Base-by-base conservation (phyloP, 2,113 vertebrate species). In the Hiodon alosoides region DNA sequence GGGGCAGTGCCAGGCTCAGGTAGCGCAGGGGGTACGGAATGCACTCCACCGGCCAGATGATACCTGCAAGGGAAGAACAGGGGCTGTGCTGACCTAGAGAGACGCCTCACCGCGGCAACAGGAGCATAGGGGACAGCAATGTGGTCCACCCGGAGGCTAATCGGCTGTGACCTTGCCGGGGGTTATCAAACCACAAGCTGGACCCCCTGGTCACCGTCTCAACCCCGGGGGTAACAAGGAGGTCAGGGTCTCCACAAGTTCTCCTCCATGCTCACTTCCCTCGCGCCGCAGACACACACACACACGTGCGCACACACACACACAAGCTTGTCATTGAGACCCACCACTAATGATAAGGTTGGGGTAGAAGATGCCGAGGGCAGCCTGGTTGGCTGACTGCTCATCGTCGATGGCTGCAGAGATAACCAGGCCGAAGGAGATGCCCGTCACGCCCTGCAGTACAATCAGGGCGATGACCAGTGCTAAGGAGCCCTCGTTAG, bases 31-130 rank as follows among this genome's bases (percentile, higher is more conserved):
- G 89, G 81, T 91, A 93, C 0, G 90, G 90, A 79, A 92, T 91
- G 78, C 91, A 91, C 87, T 93, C 91, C 82, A 91, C 88, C 0
- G 91, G 91, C 90, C 91, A 92, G 82, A 92, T 91, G 72, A 92
- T 86, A 75, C 91, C 91, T 92, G 57, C 31, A 53, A 58, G 57
- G 3, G 51, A 53, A 17, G 5, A 53, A 3, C 9, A 14, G 4
- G 14, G 58, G 14, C 9, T 9, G 3, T 59, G 58, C 31, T 31
- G 31, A 31, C 31, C 31, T 31, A 31, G 31, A 31, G 31, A 14
- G 55, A 6, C 55, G 7, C 5, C 5, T 57, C 5, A 7, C 7
- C 55, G 7, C 7, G 7, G 55, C 11, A 57, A 57, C 55, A 11
- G 58, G 58, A 14, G 14, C 9, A 59, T 5, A 14, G 58, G 14